A percentile compares a stretch with the other conserved stretches of the same genome.
Conservation (phyloP, 2,797 vertebrate genomes). For the Coranthus polyacanthus region DNA sequence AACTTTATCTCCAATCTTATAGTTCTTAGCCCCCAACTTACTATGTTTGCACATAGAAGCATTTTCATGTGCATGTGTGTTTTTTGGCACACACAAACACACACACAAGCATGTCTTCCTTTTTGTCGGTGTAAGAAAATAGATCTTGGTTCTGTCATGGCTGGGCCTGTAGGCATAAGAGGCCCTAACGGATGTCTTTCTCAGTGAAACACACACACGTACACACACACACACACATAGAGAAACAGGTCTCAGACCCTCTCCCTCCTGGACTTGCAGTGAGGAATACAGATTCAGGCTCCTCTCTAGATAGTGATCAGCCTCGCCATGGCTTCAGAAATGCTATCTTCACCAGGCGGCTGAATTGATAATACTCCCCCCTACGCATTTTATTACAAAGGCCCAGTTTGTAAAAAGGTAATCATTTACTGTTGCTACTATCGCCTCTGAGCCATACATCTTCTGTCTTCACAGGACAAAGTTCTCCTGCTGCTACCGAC, state of each 20-base stretch:
- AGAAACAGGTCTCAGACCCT: conserved; percentile 68
- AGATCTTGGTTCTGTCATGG: conserved; percentile 77
- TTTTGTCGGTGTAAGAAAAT: conserved; percentile 75
- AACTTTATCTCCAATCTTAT: conserved; percentile 78
- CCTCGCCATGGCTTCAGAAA: conserved; percentile 79
- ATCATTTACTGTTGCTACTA: conserved; percentile 93
- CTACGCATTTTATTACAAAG: conserved; percentile 94
- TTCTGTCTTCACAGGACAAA: conserved; percentile 94
- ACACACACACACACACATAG: conserved; percentile 51
- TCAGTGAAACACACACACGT: conserved; percentile 62
- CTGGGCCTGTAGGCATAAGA: conserved; percentile 73
- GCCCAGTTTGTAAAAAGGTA: conserved; percentile 94
- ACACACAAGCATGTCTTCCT: conserved; percentile 67
- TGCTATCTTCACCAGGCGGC: conserved; percentile 93
- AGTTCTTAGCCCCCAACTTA: conserved; percentile 64
- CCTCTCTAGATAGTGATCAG: conserved; percentile 83
- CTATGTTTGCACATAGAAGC: conserved; percentile 60
- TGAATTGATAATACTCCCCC: conserved; percentile 93
- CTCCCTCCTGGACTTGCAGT: conserved; percentile 72
- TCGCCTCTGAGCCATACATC: conserved; percentile 94
- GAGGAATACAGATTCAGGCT: conserved; percentile 83
- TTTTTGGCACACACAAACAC: conserved; percentile 3
- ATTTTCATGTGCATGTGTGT: conserved; percentile 48
- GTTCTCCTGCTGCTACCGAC: conserved; percentile 88
- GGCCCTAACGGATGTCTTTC: conserved; percentile 79